Evolutionary conservation across 2,797 vertebrate genomes (phyloP).

Genomic region (Mus caroli): DNA sequence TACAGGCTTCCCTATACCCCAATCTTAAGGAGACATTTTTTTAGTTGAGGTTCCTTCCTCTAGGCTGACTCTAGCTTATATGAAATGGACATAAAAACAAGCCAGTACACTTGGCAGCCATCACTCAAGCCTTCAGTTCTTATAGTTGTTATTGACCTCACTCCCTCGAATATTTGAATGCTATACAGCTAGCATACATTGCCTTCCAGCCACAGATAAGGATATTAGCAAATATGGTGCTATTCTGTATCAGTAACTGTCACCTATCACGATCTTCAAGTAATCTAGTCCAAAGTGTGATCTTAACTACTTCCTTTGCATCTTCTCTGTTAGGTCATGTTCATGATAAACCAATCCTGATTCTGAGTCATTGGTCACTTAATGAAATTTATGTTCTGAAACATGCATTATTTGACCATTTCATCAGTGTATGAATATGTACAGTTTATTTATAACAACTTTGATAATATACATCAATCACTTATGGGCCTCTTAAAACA

Average conservation of each 20-base stretch:
- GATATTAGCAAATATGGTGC: not conserved
- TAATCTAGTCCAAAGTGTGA: conserved; percentile 29
- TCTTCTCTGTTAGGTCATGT: not conserved
- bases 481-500: not conserved
- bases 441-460: not conserved
- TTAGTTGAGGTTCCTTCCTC: not conserved
- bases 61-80: not conserved
- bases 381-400: not conserved
- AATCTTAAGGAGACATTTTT: not conserved
- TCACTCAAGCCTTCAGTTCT: not conserved
- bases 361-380: not conserved
- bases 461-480: not conserved
- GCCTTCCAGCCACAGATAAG: not conserved
- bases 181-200: not conserved
- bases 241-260: not conserved
- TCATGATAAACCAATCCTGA: not conserved
- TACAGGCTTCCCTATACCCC: not conserved
- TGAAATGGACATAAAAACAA: not conserved
- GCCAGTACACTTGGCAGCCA: not conserved
- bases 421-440: not conserved
- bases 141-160: not conserved
- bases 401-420: not conserved
- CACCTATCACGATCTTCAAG: not conserved
- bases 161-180: not conserved
- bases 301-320: not conserved